Conservation (phyloP, 2,888 invertebrate genomes). For the Drosophila paracracens region DNA sequence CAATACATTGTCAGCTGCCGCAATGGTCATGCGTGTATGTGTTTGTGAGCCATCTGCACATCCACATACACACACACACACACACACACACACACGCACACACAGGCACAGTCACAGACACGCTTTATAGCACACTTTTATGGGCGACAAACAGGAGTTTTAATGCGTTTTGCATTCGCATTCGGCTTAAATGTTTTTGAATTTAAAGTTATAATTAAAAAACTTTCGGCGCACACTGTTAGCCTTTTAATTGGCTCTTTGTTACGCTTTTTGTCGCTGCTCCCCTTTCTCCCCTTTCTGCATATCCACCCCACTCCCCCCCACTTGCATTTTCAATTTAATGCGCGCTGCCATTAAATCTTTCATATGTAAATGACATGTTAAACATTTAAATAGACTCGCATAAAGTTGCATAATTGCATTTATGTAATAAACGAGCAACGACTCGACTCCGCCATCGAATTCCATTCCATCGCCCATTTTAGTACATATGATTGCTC, state of each 20-base stretch:
- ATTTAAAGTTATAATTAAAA: slow-evolving; percentile 79
- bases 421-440: slow-evolving; percentile 63
- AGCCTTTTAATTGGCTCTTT: slow-evolving; percentile 76
- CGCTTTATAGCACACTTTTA: slow-evolving; percentile 71
- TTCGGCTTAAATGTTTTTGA: slow-evolving; percentile 68
- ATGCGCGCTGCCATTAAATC: slow-evolving; percentile 67
- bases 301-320: background rate
- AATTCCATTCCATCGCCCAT: background rate
- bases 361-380: slow-evolving; percentile 76
- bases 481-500: slow-evolving; percentile 38
- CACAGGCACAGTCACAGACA: slow-evolving; percentile 1
- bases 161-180: slow-evolving; percentile 66
- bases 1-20: slow-evolving; percentile 40
- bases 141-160: slow-evolving; percentile 70
- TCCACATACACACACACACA: background rate
- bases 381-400: slow-evolving; percentile 77
- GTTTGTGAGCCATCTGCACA: slow-evolving; percentile 6
- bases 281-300: slow-evolving; percentile 2
- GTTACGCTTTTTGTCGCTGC: slow-evolving; percentile 41
- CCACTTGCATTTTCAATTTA: slow-evolving; percentile 61
- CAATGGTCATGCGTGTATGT: slow-evolving; percentile 35
- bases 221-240: slow-evolving; percentile 71
- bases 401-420: slow-evolving; percentile 76
- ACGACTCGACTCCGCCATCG: background rate
- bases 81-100: background rate